A percentile compares a stretch with the other conserved stretches of the same genome.
Evolutionary conservation across 2,888 invertebrate species (phyloP).

Genomic region (Metalampra italica): DNA sequence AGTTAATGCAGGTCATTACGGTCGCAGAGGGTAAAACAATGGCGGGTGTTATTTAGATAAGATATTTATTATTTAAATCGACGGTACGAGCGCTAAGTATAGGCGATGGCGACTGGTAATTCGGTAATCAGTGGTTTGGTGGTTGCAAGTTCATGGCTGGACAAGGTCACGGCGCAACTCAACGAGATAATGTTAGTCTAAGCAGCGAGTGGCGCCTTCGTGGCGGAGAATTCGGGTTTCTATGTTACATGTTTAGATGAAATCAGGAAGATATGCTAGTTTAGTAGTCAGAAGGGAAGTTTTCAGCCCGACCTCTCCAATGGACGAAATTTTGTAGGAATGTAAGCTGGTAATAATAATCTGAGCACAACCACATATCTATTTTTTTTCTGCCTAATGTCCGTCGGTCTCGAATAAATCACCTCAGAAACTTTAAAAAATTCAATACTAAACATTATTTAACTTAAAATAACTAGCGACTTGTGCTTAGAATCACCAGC

Average conservation of each 20-base stretch:
- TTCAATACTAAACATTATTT: too few relatives aligned
- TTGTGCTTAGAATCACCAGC: too few relatives aligned
- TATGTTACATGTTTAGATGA: constrained; percentile 8
- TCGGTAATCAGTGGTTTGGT: constrained; percentile 59
- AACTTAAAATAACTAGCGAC: too few relatives aligned
- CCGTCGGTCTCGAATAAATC: too few relatives aligned
- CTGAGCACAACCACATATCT: too few relatives aligned
- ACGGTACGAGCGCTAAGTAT: constrained; percentile 61
- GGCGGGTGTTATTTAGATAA: constrained; percentile 73
- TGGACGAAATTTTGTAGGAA: too few relatives aligned
- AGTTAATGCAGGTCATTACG: constrained; percentile 70
- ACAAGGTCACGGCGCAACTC: constrained; percentile 58
- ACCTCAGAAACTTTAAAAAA: too few relatives aligned
- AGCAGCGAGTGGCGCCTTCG: constrained; percentile 35
- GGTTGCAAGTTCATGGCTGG: constrained; percentile 57
- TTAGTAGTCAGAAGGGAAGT: too few relatives aligned
- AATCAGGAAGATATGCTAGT: too few relatives aligned
- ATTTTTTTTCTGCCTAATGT: too few relatives aligned
- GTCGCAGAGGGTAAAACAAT: constrained; percentile 60
- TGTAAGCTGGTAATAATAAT: too few relatives aligned
- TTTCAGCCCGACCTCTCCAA: too few relatives aligned
- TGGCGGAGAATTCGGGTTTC: constrained; percentile 16
- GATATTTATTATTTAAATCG: constrained; percentile 78
- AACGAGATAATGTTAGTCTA: constrained; percentile 54
- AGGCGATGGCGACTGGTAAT: constrained; percentile 66